Base-by-base conservation (phyloP, 2,113 vertebrate species). In the Apteryx owenii region DNA sequence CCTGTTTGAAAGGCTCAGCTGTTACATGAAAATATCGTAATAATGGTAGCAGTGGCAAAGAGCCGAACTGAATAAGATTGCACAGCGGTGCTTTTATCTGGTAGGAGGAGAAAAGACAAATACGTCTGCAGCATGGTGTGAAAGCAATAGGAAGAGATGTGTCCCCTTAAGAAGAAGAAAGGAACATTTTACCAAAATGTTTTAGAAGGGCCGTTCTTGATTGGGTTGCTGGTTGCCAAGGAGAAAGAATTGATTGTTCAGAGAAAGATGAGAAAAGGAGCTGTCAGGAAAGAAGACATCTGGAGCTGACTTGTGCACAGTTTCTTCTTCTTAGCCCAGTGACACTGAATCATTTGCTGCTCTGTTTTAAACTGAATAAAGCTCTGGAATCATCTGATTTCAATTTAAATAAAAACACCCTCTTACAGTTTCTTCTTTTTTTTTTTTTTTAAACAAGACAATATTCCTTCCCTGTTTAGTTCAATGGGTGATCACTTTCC, bases 1-100 rank as follows among this genome's bases (percentile, higher is more conserved):
- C 81, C 80, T 60, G 61, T 94, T 87, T 95, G 88, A 97, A 93
- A 95, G 90, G 65, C 83, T 95, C 90, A 87, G 85, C 88, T 95
- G 83, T 60, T 89, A 48, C 61, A 84, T 61, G 54, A 69, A 90
- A 86, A 81, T 60, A 62, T n/a, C 12, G 0, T 72, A 38, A 86
- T 90, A 83, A 71, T 78, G 85, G 64, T 73, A 50, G 36, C 9
- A 31, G 54, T 95, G 77, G 83, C 85, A 86, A 92, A 93, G 61
- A 69, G 72, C 72, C 88, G 76, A 94, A 36, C 31, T 61, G 71
- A 88, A 64, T 40, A 69, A 85, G 48, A 81, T 56, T 51, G 79
- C 72, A 64, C 64, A 83, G 91, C 2, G 0, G 79, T 71, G 88
- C 58, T 94, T 95, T 94, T 81, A 87, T 89, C 38, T 56, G 61